A percentile compares a stretch with the other conserved stretches of the same genome.
Evolutionary conservation across 2,113 vertebrate genomes (phyloP).

Genomic region (Himantopus leucocephalus): DNA sequence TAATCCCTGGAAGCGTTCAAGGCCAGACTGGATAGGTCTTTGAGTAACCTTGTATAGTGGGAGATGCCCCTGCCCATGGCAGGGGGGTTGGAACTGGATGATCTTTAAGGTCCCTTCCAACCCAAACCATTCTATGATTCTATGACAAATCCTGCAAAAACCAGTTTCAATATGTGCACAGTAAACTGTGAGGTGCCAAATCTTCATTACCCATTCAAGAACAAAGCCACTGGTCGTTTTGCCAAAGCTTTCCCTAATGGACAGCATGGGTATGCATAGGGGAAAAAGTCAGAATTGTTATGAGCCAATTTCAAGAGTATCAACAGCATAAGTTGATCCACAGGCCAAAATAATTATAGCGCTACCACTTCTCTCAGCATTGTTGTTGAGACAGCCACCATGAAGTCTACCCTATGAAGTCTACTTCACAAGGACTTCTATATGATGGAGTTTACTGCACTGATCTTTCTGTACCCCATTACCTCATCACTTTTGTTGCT

Average conservation of each 20-base stretch:
- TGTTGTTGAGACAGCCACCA: not conserved
- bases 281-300: not conserved
- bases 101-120: not conserved
- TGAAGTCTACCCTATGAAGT: not conserved
- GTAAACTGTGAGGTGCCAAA: not conserved
- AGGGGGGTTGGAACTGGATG: not conserved
- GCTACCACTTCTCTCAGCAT: not conserved
- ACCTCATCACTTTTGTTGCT: not conserved
- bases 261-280: not conserved
- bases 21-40: not conserved
- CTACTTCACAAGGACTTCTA: not conserved
- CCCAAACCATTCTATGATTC: not conserved
- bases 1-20: not conserved
- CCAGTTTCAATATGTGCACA: not conserved
- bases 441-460: not conserved
- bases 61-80: not conserved
- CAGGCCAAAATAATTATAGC: not conserved
- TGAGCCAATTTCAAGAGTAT: not conserved
- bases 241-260: not conserved
- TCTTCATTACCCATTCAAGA: not conserved
- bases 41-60: not conserved
- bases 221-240: not conserved
- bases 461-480: not conserved
- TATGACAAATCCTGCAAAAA: not conserved
- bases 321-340: not conserved